Conservation (phyloP, 2,113 vertebrate species). For the Oncorhynchus gorbuscha region DNA sequence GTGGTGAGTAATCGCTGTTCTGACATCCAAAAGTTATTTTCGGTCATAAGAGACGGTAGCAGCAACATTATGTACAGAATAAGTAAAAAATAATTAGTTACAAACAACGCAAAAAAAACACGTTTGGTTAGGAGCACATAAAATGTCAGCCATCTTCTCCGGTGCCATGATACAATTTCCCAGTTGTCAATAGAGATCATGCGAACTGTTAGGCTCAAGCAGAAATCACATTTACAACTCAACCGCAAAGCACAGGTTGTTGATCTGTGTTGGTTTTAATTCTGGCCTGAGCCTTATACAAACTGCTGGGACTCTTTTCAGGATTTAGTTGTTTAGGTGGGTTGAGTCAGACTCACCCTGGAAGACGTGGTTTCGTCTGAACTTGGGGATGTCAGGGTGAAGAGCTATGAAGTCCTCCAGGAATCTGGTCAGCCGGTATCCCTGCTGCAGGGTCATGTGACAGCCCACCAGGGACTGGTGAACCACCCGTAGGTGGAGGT, state of each 20-base stretch:
- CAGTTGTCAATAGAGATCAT: no score
- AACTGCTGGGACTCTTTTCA: background rate
- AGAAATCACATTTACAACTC: background rate
- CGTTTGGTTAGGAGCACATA: no score
- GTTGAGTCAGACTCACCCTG: conserved; percentile 74
- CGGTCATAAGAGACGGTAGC: no score
- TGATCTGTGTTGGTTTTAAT: no score
- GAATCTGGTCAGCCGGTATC: conserved; percentile 95
- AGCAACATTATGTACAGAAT: no score
- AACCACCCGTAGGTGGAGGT: conserved; percentile 96
- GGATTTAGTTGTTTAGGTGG: background rate
- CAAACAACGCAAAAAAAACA: no score
- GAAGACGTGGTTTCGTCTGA: conserved; percentile 94
- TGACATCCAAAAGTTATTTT: no score
- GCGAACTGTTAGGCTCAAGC: background rate
- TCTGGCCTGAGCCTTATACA: background rate
- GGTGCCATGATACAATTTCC: no score
- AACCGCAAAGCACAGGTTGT: no score
- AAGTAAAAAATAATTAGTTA: no score
- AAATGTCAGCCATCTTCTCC: no score
- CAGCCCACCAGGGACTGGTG: conserved; percentile 93
- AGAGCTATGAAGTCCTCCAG: conserved; percentile 93
- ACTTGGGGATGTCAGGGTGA: conserved; percentile 93
- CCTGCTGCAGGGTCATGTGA: conserved; percentile 89
- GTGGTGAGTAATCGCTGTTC: no score